Evolutionary conservation across 2,888 invertebrate species (phyloP), one percentile per base, ranked within the genome.

Genomic region (Chesias legatella): DNA sequence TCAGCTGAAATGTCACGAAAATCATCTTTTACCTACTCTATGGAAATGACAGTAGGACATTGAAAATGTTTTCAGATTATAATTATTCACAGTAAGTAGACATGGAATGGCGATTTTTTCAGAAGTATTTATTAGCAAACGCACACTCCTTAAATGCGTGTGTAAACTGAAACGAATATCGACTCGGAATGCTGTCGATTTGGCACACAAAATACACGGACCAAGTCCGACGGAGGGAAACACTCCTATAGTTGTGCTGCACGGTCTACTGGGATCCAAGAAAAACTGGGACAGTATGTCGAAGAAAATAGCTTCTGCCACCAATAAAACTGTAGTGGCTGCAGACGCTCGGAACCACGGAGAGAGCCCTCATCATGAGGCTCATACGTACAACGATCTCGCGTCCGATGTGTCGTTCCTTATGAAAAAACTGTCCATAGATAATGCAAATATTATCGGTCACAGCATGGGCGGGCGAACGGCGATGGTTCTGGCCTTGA

Each of bases 401-500:
- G 92, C 94, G 0, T 76, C 83, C 26, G 88, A 88, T 48, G 73
- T 88, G 1, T 81, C 83, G 67, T 79, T 89, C 26, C 85, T 96
- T 22, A 78, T 95, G 50, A 86, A 90, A 52, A 90, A 92, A 48
- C 73, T 92, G 31, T 96, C 11, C 73, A 34, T 55, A 7, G 29
- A 7, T 2, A 41, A 39, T 9, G 47, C 49, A 7, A 43, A 43
- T 40, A 2, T 56, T 5, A 46, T 98, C 61, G 98, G 98, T 0
- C 98, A 98, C 74, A 97, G 97, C 55, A 97, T 98, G 97, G 98
- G 98, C 11, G 98, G 98, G 7, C 92, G 96, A 48, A 91, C 95
- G 5, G 93, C 94, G 59, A 98, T 98, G 97, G 90, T 91, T 23
- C 26, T 55, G 23, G 50, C 50, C 7, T 48, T 55, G 33, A 41